phyloP scores from a whole-genome alignment of 2,888 invertebrate species.

The Cheilosia vernalis region DNA sequence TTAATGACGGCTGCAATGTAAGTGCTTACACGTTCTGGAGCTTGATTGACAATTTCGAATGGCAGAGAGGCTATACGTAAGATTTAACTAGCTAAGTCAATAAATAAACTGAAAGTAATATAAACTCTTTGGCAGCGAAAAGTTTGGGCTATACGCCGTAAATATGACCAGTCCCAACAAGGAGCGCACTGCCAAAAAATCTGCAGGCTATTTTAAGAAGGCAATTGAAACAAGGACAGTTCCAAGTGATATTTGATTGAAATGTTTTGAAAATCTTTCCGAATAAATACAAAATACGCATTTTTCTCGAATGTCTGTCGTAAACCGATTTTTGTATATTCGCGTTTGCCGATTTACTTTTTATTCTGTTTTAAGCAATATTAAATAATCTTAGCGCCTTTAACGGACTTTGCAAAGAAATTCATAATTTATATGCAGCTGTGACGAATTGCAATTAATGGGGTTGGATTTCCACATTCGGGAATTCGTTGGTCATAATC shows the following conservation, averaged over 20 bases:
- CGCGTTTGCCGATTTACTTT: too few relatives aligned
- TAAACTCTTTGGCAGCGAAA: conserved; percentile 83
- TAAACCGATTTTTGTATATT: too few relatives aligned
- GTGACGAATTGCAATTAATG: too few relatives aligned
- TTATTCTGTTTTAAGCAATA: too few relatives aligned
- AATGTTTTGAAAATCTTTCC: neutral
- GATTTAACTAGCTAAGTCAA: conserved; percentile 35
- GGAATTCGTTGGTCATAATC: too few relatives aligned
- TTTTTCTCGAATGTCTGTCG: too few relatives aligned
- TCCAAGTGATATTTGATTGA: conserved; percentile 8
- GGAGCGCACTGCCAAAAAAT: conserved; percentile 87
- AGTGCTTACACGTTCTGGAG: conserved; percentile 79
- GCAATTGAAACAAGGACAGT: conserved; percentile 81
- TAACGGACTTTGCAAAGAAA: too few relatives aligned
- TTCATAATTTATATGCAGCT: too few relatives aligned
- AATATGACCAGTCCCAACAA: conserved; percentile 86
- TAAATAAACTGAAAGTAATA: neutral
- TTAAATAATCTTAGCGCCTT: too few relatives aligned
- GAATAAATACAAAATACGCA: too few relatives aligned
- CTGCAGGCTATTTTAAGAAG: conserved; percentile 85
- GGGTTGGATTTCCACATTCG: too few relatives aligned
- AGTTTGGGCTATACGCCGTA: conserved; percentile 88
- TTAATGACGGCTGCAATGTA: conserved; percentile 79
- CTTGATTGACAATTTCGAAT: conserved; percentile 81
- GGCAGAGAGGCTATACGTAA: conserved; percentile 80